Percentiles rank a stretch among this genome's conserved stretches.
Evolutionary conservation across 2,888 invertebrate genomes (phyloP).

Genomic region (Carpatolechia fugitivella): DNA sequence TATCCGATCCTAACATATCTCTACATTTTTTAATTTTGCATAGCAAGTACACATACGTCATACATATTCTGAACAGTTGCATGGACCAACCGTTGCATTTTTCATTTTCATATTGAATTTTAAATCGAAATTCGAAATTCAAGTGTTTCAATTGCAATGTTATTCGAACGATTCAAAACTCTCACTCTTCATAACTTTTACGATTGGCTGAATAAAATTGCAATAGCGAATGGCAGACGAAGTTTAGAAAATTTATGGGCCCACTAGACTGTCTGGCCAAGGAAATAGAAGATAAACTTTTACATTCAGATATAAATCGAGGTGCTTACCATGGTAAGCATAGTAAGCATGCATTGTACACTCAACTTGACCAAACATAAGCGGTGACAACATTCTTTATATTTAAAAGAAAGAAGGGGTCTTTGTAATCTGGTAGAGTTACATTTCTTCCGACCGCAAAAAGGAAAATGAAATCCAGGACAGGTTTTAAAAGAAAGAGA

Average conservation of each 20-base stretch:
- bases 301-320: constrained; percentile 8
- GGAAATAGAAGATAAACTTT: constrained; percentile 2
- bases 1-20: too few relatives aligned
- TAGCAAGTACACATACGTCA: too few relatives aligned
- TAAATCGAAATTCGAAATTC: not conserved
- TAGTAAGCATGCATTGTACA: constrained; percentile 11
- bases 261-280: not conserved
- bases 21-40: too few relatives aligned
- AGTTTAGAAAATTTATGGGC: constrained; percentile 6
- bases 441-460: constrained; percentile 41
- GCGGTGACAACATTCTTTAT: constrained; percentile 9
- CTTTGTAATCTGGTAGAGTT: constrained; percentile 23
- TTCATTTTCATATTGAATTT: not conserved
- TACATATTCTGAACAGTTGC: too few relatives aligned
- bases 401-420: constrained; percentile 10
- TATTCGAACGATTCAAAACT: not conserved
- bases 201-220: not conserved
- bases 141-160: not conserved
- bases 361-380: constrained; percentile 4
- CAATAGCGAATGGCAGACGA: not conserved
- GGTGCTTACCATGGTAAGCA: constrained; percentile 3
- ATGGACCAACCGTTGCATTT: too few relatives aligned
- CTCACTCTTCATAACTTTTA: not conserved
- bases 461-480: constrained; percentile 60
- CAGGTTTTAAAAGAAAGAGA: constrained; percentile 59